Conservation (phyloP, 2,113 vertebrate genomes). For the Alexandromys fortis region DNA sequence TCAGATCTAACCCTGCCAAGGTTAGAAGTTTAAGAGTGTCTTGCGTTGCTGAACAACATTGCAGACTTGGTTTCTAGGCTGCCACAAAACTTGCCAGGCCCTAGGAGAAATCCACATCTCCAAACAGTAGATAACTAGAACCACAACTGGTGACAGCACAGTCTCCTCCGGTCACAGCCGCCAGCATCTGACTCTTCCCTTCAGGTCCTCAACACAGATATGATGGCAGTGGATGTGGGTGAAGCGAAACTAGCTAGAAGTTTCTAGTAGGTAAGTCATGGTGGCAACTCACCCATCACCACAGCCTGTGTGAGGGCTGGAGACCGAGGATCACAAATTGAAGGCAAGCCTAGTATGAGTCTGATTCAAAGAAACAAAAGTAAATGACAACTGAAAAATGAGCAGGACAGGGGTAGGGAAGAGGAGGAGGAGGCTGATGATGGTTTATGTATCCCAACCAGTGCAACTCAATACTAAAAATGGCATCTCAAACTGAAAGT, state of each 20-base stretch:
- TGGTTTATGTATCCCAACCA: constrained; percentile 73
- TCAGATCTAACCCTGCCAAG: constrained; percentile 25
- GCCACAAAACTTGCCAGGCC: not conserved
- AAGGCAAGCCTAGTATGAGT: not conserved
- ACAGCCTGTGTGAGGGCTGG: too few species aligned
- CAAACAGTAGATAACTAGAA: not conserved
- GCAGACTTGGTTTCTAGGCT: constrained; percentile 57
- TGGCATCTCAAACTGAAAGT: constrained; percentile 82
- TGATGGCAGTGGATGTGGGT: not conserved
- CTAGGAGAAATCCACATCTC: not conserved
- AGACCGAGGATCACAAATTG: not conserved
- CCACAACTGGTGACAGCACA: not conserved
- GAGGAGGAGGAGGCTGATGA: constrained; percentile 46
- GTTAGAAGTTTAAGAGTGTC: not conserved
- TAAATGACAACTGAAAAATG: not conserved
- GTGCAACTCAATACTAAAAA: constrained; percentile 69
- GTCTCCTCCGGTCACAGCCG: constrained; percentile 63
- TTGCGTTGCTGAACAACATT: not conserved
- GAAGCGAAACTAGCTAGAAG: constrained; percentile 48
- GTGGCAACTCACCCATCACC: not conserved
- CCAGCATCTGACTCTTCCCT: constrained; percentile 54
- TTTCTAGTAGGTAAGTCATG: not conserved
- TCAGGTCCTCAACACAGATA: constrained; percentile 46
- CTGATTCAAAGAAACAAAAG: not conserved
- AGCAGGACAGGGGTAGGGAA: not conserved